Evolutionary conservation across 2,113 vertebrate genomes (phyloP), one percentile per base, ranked within the genome.

Genomic region (Istiophorus platypterus): DNA sequence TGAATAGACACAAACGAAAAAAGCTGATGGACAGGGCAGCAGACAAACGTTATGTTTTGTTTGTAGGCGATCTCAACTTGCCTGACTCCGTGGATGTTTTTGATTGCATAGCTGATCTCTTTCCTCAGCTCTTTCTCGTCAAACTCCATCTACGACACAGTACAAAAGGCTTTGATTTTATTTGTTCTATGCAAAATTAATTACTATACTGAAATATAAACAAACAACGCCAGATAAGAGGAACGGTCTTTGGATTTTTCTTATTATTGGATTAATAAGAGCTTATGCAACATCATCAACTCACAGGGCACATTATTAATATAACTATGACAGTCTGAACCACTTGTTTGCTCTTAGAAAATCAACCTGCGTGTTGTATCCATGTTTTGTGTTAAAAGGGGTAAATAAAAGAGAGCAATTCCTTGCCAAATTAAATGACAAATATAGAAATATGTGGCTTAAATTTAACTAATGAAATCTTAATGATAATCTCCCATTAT

Each of bases 21-120:
- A 66, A 34, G 73, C 56, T 61, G 52, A 73, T 58, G 84, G 49
- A 80, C 39, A 76, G 42, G 47, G 13, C 22, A 67, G 22, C 9
- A 77, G 34, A 76, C 65, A 78, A 34, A 66, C n/a, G 63, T 37
- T 2, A 27, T 17, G 24, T 15, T n/a, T 45, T 0, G 59, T 63
- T 59, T 18, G n/a, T 26, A 73, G 11, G 37, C 15, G 29, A 61
- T 34, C 61, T 52, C 37, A 29, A 96, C 97, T 96, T 96, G 96
- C 98, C 98, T 99, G 88, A 99, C 97, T 11, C 98, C 98, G 0
- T 99, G 98, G 93, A 99, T 99, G 93, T 99, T 99, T 92, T 99
- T 99, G 84, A 99, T 99, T 67, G 98, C 98, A 0, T 99, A 99
- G 91, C 97, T 99, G 82, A 99, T 99, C 91, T 99, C 98, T 41